Evolutionary conservation across 1,140 invertebrate species (phyloP).

Genomic region (Zaprionus taronus): DNA sequence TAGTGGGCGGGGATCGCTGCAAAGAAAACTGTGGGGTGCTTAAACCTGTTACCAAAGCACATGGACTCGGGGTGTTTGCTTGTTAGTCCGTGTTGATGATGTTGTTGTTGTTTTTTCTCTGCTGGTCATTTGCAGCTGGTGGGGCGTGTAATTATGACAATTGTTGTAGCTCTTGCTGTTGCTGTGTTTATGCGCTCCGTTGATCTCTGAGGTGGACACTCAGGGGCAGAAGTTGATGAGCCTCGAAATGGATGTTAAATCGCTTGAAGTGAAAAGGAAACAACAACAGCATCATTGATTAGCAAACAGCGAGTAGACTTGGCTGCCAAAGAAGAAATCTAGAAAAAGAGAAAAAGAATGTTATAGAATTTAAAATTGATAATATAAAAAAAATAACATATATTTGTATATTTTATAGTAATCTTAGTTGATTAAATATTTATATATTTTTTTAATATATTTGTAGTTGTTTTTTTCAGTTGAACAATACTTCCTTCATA

Average conservation of each 20-base stretch:
- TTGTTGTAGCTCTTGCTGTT: constrained; percentile 39
- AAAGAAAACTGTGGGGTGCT: constrained; percentile 10
- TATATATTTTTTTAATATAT: too few relatives aligned
- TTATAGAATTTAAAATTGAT: neutral
- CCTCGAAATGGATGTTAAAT: neutral
- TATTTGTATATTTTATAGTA: too few relatives aligned
- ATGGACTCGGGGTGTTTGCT: constrained; percentile 15
- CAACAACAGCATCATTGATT: neutral
- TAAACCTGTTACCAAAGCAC: constrained; percentile 6
- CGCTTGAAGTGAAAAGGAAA: neutral
- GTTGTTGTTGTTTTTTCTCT: constrained; percentile 46
- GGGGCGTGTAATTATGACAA: constrained; percentile 77
- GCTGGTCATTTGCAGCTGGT: constrained; percentile 58
- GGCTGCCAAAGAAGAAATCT: neutral
- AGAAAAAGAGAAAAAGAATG: neutral
- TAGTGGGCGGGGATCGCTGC: neutral
- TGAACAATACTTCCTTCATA: too few relatives aligned
- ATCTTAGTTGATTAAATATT: too few relatives aligned
- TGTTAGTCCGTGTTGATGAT: constrained; percentile 27
- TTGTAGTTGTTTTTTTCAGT: too few relatives aligned
- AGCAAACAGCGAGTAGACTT: neutral
- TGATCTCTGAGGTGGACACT: constrained; percentile 55
- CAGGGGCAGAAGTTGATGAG: constrained; percentile 21
- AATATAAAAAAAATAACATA: too few relatives aligned
- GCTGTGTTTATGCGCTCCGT: constrained; percentile 56